Percentiles rank a stretch among this genome's conserved stretches.
Evolutionary conservation across 2,888 invertebrate species (phyloP).

Genomic region (Cancer borealis): DNA sequence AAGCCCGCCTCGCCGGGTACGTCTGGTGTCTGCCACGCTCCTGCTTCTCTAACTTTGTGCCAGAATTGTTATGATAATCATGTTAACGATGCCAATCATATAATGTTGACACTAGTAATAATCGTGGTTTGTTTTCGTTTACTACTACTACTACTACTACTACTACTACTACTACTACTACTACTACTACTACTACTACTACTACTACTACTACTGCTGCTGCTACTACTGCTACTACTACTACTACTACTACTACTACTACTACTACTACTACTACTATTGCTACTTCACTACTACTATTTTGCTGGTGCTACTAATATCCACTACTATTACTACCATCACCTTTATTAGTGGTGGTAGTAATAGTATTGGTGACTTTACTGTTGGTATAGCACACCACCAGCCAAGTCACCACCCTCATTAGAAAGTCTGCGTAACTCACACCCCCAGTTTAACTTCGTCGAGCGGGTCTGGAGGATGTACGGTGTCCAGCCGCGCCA

Average conservation of each 20-base stretch:
- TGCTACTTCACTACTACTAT: constrained; percentile 1
- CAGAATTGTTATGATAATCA: background rate
- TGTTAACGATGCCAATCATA: background rate
- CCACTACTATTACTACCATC: too few species aligned
- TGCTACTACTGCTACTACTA: constrained; percentile 6
- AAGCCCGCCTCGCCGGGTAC: constrained; percentile 4
- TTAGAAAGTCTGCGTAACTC: background rate
- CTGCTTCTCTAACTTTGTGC: background rate
- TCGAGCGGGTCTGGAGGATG: background rate
- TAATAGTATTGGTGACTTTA: too few species aligned
- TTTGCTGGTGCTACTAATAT: background rate
- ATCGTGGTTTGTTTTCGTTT: background rate
- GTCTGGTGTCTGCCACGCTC: background rate
- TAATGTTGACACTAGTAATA: background rate
- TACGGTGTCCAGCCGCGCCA: background rate
- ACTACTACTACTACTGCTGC: background rate
- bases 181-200: background rate
- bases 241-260: constrained; percentile 16
- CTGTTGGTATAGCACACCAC: too few species aligned
- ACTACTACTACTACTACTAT: background rate
- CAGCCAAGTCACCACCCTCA: too few species aligned
- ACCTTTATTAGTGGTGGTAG: too few species aligned
- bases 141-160: background rate
- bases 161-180: background rate
- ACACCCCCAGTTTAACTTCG: background rate